These are phyloP conservation scores for Parotia lawesii DNA, from an alignment of 2,113 vertebrate genomes.

Conservation along the genomic window DNA sequence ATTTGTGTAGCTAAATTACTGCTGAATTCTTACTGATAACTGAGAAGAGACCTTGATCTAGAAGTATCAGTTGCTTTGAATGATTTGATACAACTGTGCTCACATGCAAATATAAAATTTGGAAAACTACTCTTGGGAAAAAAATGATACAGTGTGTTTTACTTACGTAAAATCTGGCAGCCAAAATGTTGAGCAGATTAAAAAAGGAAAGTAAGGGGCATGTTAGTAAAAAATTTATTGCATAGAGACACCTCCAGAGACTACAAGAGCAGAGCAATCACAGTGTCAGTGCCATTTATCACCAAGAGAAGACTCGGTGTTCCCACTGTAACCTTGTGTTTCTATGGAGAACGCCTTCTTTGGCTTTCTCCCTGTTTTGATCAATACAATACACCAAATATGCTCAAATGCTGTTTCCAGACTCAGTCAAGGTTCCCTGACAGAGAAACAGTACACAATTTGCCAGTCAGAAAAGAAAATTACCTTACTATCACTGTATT, in stretches of 20 bases:
- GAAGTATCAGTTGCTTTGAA: neutral
- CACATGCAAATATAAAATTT: neutral
- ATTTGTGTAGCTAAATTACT: neutral
- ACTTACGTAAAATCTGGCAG: neutral
- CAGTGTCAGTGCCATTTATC: neutral
- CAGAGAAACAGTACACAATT: neutral
- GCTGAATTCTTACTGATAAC: neutral
- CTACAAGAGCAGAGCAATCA: neutral
- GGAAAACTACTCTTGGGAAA: neutral
- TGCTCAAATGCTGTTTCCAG: neutral
- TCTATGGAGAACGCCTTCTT: neutral
- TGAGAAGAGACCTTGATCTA: neutral
- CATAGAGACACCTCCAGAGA: neutral
- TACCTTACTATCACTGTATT: neutral
- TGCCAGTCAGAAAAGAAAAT: neutral
- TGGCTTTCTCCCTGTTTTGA: neutral
- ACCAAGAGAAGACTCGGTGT: fast-evolving
- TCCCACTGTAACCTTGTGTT: neutral
- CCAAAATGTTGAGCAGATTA: neutral
- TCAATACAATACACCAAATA: neutral
- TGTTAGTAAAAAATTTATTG: neutral
- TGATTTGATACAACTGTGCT: neutral
- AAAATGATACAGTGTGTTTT: neutral
- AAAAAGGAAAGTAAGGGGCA: neutral
- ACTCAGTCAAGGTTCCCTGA: neutral